A percentile compares a stretch with the other conserved stretches of the same genome.
These are phyloP conservation scores for Chloroceryle aenea DNA, from an alignment of 2,113 vertebrate species.

Conservation along the genomic window DNA sequence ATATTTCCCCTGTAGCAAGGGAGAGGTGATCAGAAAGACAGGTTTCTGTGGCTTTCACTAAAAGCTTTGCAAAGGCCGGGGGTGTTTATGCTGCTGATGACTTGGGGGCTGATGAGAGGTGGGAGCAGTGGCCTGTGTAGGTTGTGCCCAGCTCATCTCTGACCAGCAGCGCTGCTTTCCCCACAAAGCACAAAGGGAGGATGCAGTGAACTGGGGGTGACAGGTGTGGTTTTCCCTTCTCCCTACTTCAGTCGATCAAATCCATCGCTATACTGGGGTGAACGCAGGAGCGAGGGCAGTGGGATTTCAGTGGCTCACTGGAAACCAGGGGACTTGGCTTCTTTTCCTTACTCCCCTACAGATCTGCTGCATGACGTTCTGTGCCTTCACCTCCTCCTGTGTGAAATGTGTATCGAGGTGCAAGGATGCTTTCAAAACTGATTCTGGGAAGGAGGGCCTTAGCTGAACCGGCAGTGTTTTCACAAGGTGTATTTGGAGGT, in stretches of 20 bases:
- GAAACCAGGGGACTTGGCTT: not conserved
- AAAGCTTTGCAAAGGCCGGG: not conserved
- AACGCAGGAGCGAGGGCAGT: not conserved
- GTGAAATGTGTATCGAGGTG: not conserved
- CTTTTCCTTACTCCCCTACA: not conserved
- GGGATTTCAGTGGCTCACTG: accelerated
- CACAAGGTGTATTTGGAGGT: not conserved
- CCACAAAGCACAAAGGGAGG: not conserved
- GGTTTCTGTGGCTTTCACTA: not conserved
- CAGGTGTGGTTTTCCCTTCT: not conserved
- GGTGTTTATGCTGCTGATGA: not conserved
- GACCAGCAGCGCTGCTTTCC: not conserved
- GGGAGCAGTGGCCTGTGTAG: not conserved
- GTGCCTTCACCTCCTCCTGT: not conserved
- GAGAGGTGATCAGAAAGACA: not conserved
- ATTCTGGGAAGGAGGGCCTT: not conserved
- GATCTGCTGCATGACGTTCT: not conserved
- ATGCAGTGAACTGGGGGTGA: accelerated
- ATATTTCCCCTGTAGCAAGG: not conserved
- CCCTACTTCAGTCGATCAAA: accelerated
- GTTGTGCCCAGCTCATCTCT: no score
- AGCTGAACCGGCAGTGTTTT: not conserved
- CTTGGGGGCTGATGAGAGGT: accelerated
- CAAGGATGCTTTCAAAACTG: not conserved
- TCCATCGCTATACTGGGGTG: not conserved